Evolutionary conservation across 23 tunicate genomes (phyloP), one percentile per base, ranked within the genome.

Genomic region (Trididemnum clinides): DNA sequence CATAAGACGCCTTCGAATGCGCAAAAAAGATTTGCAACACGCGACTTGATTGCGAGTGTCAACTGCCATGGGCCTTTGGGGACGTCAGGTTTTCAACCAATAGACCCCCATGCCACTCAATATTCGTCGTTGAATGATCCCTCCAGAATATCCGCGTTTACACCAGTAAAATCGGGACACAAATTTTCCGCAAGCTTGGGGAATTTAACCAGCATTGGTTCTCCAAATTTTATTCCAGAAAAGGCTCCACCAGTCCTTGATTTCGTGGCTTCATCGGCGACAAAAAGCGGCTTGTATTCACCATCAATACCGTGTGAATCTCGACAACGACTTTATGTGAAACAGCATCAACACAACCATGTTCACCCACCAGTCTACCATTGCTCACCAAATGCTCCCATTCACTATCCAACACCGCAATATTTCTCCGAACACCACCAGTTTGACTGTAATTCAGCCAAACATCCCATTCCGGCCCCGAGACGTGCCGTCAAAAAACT

Each of bases 91-190:
- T 84, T 86, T 28, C 90, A 77, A 1, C 82, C 84, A 21, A 19
- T 77, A 19, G 37, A 86, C 57, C 69, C 87, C 4, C 50, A 2
- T 70, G 76, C 38, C 25, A 35, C 62, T 23, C 64, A 82, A 12
- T 18, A 23, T 69, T 31, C 38, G 34, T 10, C 66, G 2, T 28
- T 32, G 7, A 36, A 66, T 29, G 57, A 36, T 39, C 80, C 80
- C 18, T 21, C 50, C 0, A 64, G 77, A 12, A 83, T 72, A 69
- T 92, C 97, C 0, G 97, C 97, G 1, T 92, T 92, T 64, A 89
- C 90, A 20, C 92, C 88, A 29, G 97, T 92, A 0, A 81, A 33
- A 50, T 85, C 87, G 29, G 85, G 88, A 28, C 50, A 39, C 7
- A 82, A 85, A 18, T 57, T 79, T 1, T 5, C 62, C 5, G 28